phyloP scores from a whole-genome alignment of 2,113 vertebrate species.

The Seriola quinqueradiata region DNA sequence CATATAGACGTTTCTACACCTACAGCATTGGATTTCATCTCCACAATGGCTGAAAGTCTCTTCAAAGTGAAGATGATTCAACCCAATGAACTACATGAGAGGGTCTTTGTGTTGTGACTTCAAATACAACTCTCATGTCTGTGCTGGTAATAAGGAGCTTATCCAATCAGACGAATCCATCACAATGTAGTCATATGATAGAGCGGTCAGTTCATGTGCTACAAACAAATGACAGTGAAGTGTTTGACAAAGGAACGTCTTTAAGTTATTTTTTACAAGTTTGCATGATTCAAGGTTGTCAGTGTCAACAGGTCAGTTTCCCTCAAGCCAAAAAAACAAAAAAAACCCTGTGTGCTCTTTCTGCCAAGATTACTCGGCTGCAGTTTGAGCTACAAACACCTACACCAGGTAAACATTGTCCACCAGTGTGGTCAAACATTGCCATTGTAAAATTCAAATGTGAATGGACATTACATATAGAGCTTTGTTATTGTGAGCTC shows the following conservation, averaged over 20 bases:
- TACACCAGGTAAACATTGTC: constrained; percentile 34
- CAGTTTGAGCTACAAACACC: neutral
- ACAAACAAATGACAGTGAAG: neutral
- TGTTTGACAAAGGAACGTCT: neutral
- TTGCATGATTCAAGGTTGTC: neutral
- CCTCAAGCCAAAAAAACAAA: constrained; percentile 28
- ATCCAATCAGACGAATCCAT: constrained; percentile 4
- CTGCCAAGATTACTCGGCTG: neutral
- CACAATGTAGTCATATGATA: constrained; percentile 23
- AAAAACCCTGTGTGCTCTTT: neutral
- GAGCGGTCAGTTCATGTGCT: neutral
- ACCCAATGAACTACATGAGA: constrained; percentile 23
- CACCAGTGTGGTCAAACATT: constrained; percentile 28
- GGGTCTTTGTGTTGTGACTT: constrained; percentile 22
- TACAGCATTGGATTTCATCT: constrained; percentile 37
- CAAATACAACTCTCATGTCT: neutral
- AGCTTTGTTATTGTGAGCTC: constrained; percentile 1
- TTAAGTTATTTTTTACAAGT: constrained; percentile 24
- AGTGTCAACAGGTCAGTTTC: constrained; percentile 2
- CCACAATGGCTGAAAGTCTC: constrained; percentile 21
- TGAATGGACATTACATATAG: neutral
- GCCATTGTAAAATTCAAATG: constrained; percentile 47
- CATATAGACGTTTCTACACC: constrained; percentile 18
- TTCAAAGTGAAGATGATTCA: constrained; percentile 35
- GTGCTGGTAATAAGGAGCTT: constrained; percentile 19